A percentile compares a stretch with the other conserved stretches of the same genome.
These are phyloP conservation scores for Belonocnema kinseyi DNA, from an alignment of 1,140 invertebrate species.

Conservation along the genomic window DNA sequence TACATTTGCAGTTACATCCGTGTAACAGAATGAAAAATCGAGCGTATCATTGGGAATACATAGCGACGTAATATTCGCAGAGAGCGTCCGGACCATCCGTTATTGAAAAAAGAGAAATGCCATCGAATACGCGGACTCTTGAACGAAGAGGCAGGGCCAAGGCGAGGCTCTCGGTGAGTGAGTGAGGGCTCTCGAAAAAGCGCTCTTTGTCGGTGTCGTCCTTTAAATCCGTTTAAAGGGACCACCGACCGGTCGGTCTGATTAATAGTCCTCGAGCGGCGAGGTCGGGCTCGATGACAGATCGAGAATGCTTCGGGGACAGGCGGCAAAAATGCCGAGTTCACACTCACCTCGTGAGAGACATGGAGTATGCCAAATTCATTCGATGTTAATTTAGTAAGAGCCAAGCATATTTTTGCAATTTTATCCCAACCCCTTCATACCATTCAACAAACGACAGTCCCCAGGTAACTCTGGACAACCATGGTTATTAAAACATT, in stretches of 20 bases:
- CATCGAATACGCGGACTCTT: conserved; percentile 39
- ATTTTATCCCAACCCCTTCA: not conserved
- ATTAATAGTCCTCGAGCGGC: conserved; percentile 64
- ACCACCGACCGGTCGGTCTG: conserved; percentile 66
- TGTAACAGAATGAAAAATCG: conserved; percentile 23
- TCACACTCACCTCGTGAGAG: conserved; percentile 54
- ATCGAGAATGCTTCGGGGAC: conserved; percentile 64
- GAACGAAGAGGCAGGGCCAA: not conserved
- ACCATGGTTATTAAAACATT: no score
- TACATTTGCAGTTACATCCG: not conserved
- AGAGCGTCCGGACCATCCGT: conserved; percentile 46
- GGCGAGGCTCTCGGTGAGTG: conserved; percentile 37
- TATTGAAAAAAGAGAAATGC: conserved; percentile 54
- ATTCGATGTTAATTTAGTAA: conserved; percentile 26
- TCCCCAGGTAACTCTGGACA: no score
- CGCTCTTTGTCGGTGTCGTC: conserved; percentile 64
- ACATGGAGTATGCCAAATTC: conserved; percentile 13
- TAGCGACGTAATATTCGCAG: conserved; percentile 16
- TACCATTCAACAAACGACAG: not conserved
- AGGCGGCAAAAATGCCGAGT: conserved; percentile 64
- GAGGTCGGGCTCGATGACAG: conserved; percentile 65
- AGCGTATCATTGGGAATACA: conserved; percentile 29
- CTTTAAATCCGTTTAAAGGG: conserved; percentile 67
- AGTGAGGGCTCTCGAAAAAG: conserved; percentile 47
- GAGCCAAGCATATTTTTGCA: not conserved